These are phyloP conservation scores for Temnothorax rugatulus DNA, from an alignment of 2,888 invertebrate species.

Conservation along the genomic window DNA sequence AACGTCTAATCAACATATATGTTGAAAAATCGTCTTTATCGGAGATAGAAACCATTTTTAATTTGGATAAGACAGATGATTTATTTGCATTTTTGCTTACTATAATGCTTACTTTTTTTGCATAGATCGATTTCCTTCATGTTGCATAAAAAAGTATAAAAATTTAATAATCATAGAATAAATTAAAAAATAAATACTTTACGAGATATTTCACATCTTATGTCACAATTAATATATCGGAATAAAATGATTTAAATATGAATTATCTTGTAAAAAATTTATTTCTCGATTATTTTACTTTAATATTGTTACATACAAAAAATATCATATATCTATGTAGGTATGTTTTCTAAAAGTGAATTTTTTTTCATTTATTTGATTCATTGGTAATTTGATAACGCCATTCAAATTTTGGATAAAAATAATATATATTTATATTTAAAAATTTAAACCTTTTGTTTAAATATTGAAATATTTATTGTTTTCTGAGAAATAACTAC, in stretches of 20 bases:
- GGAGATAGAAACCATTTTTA: not conserved
- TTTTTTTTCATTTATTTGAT: not conserved
- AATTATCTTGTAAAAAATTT: not conserved
- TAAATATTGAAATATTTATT: not conserved
- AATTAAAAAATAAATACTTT: not conserved
- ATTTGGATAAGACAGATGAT: not conserved
- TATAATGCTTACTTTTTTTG: not conserved
- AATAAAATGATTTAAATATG: not conserved
- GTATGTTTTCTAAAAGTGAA: not conserved
- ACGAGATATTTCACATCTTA: not conserved
- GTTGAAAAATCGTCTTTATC: not conserved
- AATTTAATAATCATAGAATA: not conserved
- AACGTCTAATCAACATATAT: not conserved
- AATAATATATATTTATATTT: not conserved
- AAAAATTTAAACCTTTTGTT: not conserved
- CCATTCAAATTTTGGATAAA: not conserved
- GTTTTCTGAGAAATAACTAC: not conserved
- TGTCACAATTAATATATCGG: not conserved
- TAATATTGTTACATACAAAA: no score
- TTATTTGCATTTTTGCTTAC: not conserved
- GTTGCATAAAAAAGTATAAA: not conserved
- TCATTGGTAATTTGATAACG: slow-evolving; percentile 13
- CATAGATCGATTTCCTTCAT: not conserved
- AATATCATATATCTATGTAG: no score
- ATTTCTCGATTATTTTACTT: no score